Conservation (phyloP, 2,113 vertebrate genomes). For the human (Homo sapiens) region DNA sequence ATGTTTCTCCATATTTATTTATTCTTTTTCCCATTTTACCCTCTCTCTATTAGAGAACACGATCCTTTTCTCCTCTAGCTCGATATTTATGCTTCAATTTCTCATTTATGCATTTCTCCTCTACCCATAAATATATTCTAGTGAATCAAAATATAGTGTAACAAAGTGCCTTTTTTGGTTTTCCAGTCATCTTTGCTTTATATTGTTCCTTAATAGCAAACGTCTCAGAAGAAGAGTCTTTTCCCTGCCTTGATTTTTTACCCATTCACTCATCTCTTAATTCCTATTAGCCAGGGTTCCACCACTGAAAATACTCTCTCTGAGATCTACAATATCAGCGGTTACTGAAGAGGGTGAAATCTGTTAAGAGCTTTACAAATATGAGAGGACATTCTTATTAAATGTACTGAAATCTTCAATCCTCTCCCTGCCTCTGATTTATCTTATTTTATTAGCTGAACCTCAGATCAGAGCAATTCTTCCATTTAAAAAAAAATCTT, state of each 20-base stretch:
- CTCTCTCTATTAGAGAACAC: not conserved
- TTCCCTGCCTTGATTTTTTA: not conserved
- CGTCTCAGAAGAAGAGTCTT: not conserved
- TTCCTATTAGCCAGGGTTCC: not conserved
- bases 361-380: conserved; percentile 33
- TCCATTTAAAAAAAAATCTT: conserved; percentile 24
- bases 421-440: not conserved
- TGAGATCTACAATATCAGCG: not conserved
- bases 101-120: not conserved
- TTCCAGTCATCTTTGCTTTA: not conserved
- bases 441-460: conserved; percentile 1
- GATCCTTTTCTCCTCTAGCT: not conserved
- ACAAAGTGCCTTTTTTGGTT: not conserved
- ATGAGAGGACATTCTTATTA: not conserved
- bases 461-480: conserved; percentile 1
- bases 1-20: not conserved
- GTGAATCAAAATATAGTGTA: conserved; percentile 17
- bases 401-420: not conserved
- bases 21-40: not conserved
- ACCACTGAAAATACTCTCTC: not conserved
- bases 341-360: conserved; percentile 10
- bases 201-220: not conserved
- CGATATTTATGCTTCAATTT: not conserved
- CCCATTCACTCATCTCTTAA: not conserved
- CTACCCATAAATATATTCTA: not conserved